Conservation (phyloP, 2,113 vertebrate species). For the Istiophorus platypterus region DNA sequence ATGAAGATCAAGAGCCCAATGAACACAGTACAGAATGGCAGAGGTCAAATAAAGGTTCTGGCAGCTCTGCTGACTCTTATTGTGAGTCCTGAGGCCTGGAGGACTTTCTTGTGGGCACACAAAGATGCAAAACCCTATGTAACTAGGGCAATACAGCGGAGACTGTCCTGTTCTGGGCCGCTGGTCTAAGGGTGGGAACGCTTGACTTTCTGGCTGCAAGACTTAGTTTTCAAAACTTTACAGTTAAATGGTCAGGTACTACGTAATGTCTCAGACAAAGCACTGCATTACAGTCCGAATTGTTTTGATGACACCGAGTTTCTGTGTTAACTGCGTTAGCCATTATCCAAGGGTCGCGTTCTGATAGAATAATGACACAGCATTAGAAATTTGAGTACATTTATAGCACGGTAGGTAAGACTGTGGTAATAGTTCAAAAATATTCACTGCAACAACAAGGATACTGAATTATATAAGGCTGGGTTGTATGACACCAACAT, state of each 20-base stretch:
- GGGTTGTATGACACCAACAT: not conserved
- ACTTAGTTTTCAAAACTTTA: conserved; percentile 47
- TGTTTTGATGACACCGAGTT: not conserved
- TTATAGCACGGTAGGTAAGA: not conserved
- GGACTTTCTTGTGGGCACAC: conserved; percentile 30
- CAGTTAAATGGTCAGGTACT: conserved; percentile 6
- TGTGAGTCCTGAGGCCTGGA: conserved; percentile 32
- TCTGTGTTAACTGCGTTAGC: not conserved
- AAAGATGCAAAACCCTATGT: conserved; percentile 15
- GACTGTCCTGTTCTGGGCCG: not conserved
- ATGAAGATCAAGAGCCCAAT: conserved; percentile 42
- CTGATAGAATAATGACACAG: not conserved
- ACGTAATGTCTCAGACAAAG: not conserved
- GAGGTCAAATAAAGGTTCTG: conserved; percentile 51
- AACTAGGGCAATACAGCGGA: conserved; percentile 38
- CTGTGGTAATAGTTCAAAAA: not conserved
- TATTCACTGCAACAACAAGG: not conserved
- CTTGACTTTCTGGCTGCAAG: conserved; percentile 32
- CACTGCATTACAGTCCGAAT: not conserved
- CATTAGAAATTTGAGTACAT: not conserved
- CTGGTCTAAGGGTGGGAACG: conserved; percentile 12
- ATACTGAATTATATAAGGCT: not conserved
- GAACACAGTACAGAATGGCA: conserved; percentile 35
- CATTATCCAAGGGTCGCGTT: not conserved
- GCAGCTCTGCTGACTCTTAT: conserved; percentile 43